These are phyloP conservation scores for Dinomys branickii DNA, from an alignment of 2,113 vertebrate species.

Conservation along the genomic window DNA sequence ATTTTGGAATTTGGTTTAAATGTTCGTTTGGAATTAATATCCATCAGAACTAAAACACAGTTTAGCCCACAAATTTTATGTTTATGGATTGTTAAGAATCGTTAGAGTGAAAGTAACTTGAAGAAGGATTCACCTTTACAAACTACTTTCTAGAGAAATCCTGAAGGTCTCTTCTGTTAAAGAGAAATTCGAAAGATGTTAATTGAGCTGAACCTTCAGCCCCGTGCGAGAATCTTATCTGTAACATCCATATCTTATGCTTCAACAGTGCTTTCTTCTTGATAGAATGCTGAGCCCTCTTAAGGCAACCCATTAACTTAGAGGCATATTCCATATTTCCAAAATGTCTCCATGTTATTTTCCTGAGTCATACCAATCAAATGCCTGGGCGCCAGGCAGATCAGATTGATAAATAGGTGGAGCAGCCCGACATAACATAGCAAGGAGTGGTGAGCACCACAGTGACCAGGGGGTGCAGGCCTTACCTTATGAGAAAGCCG, in stretches of 20 bases:
- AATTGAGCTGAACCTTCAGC: not conserved
- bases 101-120: conserved; percentile 32
- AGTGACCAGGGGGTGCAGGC: not conserved
- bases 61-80: not conserved
- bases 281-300: not conserved
- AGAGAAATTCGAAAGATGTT: not conserved
- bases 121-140: not conserved
- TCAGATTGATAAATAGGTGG: not conserved
- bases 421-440: not conserved
- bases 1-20: conserved; percentile 45
- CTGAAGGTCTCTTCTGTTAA: not conserved
- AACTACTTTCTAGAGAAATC: not conserved
- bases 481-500: not conserved
- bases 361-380: not conserved
- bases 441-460: too few relatives aligned
- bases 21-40: conserved; percentile 50
- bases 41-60: conserved; percentile 41
- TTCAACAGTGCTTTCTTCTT: not conserved
- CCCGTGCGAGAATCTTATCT: not conserved
- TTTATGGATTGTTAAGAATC: not conserved
- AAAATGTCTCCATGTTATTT: not conserved
- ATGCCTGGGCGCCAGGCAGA: not conserved
- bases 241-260: too few relatives aligned
- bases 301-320: not conserved
- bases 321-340: not conserved